These are phyloP conservation scores for Pipistrellus pygmaeus DNA, from an alignment of 2,797 vertebrate species.

Conservation along the genomic window DNA sequence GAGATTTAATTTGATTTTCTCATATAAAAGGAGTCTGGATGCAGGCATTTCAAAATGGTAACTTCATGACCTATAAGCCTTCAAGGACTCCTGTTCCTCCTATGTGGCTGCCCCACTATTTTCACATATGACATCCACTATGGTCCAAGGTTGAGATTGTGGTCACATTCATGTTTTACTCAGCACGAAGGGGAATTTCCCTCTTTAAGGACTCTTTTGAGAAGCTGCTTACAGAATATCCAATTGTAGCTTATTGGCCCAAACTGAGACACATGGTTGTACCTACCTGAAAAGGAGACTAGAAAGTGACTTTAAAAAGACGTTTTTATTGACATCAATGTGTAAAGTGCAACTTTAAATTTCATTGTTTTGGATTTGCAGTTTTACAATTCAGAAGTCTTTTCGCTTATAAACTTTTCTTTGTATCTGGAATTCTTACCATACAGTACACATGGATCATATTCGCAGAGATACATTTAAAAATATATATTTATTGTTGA, in stretches of 20 bases:
- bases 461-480: slow-evolving; percentile 3
- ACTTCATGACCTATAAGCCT: neutral
- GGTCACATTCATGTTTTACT: neutral
- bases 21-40: neutral
- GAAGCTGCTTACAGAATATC: neutral
- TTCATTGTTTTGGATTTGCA: slow-evolving; percentile 32
- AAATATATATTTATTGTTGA: too few species aligned
- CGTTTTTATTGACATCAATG: neutral
- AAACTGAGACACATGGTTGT: neutral
- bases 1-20: neutral
- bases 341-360: slow-evolving; percentile 14
- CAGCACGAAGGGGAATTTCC: neutral
- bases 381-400: slow-evolving; percentile 56
- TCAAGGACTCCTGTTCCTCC: neutral
- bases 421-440: neutral
- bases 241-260: neutral
- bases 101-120: neutral
- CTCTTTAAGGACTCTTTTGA: neutral
- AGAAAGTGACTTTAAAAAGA: slow-evolving; percentile 28
- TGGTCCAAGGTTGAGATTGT: neutral
- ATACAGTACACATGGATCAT: neutral
- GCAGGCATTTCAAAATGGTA: neutral
- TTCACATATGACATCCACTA: neutral
- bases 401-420: slow-evolving; percentile 8
- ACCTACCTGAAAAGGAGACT: neutral